These are phyloP conservation scores for Hypomecis atomaria DNA, from an alignment of 2,888 invertebrate genomes.

Conservation along the genomic window DNA sequence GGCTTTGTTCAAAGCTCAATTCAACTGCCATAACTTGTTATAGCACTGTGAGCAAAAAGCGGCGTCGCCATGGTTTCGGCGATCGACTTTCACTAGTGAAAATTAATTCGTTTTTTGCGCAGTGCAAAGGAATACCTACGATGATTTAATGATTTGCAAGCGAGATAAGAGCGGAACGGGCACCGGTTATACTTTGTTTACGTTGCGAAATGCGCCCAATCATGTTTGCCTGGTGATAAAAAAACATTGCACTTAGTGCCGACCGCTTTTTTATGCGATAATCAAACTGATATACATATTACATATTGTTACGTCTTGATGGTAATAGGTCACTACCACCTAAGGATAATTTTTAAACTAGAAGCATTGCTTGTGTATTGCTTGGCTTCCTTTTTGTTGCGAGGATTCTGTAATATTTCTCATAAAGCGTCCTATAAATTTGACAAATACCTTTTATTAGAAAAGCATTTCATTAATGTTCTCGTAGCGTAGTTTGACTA, in stretches of 20 bases:
- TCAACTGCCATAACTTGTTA: slow-evolving; percentile 46
- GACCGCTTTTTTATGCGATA: too few relatives aligned
- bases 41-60: slow-evolving; percentile 37
- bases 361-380: too few relatives aligned
- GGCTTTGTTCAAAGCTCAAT: slow-evolving; percentile 46
- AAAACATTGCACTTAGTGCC: background rate
- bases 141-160: slow-evolving; percentile 41
- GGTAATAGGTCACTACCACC: too few relatives aligned
- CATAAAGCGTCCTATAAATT: too few relatives aligned
- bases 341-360: too few relatives aligned
- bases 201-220: slow-evolving; percentile 31
- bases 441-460: too few relatives aligned
- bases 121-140: slow-evolving; percentile 33
- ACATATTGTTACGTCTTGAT: too few relatives aligned
- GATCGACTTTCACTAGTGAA: slow-evolving; percentile 39
- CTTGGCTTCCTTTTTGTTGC: too few relatives aligned
- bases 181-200: slow-evolving; percentile 35
- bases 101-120: slow-evolving; percentile 43
- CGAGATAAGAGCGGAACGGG: slow-evolving; percentile 34
- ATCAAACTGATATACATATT: too few relatives aligned
- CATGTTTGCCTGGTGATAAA: slow-evolving; percentile 34
- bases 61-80: slow-evolving; percentile 36
- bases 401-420: too few relatives aligned
- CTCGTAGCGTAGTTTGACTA: too few relatives aligned
- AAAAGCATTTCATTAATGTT: too few relatives aligned